Conservation (phyloP, 2,113 vertebrate species). For the Limnothrissa miodon region DNA sequence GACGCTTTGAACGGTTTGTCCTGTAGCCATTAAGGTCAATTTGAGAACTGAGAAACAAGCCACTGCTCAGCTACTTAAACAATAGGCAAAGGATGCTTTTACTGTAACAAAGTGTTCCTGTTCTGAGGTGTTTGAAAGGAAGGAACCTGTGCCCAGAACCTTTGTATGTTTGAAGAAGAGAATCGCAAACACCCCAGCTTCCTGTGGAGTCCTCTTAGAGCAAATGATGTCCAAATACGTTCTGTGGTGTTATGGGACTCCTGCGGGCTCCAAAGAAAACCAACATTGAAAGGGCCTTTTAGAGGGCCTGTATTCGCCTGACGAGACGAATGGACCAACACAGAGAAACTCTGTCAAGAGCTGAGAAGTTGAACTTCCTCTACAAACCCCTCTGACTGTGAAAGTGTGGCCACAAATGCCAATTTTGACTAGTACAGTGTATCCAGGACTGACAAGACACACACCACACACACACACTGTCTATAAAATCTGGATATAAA, state of each 20-base stretch:
- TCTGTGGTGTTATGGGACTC: conserved; percentile 36
- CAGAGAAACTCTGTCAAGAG: background rate
- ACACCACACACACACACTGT: too few species aligned
- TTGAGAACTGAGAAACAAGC: background rate
- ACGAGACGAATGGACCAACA: background rate
- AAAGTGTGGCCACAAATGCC: background rate
- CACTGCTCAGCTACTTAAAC: background rate
- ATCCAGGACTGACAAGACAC: background rate
- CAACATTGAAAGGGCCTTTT: conserved; percentile 25
- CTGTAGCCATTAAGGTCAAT: background rate
- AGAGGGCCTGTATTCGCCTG: background rate
- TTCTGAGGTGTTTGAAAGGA: conserved; percentile 3
- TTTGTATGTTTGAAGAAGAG: conserved; percentile 27
- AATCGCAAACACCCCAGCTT: background rate
- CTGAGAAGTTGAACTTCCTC: conserved; percentile 3
- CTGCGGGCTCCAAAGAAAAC: conserved; percentile 41
- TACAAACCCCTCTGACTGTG: background rate
- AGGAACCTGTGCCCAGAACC: conserved; percentile 43
- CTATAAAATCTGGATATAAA: too few species aligned
- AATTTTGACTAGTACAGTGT: background rate
- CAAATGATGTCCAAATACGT: conserved; percentile 37
- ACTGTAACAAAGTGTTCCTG: background rate
- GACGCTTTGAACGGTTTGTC: background rate
- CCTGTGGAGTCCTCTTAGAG: conserved; percentile 25
- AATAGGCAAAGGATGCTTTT: background rate